These are phyloP conservation scores for Alosa alosa DNA, from an alignment of 2,113 vertebrate species.

Conservation along the genomic window DNA sequence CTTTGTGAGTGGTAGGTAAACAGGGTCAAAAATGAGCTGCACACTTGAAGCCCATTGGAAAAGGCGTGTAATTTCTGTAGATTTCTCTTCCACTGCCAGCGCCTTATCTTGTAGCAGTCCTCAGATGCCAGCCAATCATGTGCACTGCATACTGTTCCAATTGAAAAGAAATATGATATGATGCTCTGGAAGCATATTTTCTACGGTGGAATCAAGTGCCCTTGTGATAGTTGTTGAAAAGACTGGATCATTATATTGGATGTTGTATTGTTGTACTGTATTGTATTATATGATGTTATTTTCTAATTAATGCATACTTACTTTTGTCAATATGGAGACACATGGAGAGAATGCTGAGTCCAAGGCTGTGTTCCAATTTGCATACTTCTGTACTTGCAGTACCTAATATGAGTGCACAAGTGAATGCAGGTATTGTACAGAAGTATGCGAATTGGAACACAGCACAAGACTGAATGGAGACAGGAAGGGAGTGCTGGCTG, in stretches of 20 bases:
- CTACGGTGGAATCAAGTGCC: not conserved
- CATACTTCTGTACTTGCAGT: too few relatives aligned
- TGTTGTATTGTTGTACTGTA: too few relatives aligned
- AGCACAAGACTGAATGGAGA: not conserved
- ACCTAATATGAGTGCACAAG: too few relatives aligned
- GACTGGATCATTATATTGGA: too few relatives aligned
- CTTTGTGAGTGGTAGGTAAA: conserved; percentile 20
- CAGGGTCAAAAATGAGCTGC: conserved; percentile 1
- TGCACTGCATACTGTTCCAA: not conserved
- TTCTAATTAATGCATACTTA: not conserved
- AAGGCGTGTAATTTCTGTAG: not conserved
- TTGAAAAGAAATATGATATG: not conserved
- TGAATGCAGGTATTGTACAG: too few relatives aligned
- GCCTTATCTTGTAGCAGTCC: not conserved
- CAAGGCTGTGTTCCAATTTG: not conserved
- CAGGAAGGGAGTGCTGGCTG: not conserved
- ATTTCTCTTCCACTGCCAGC: conserved; percentile 7
- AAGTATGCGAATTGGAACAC: too few relatives aligned
- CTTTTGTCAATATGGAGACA: not conserved
- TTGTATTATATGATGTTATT: not conserved
- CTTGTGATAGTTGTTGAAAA: too few relatives aligned
- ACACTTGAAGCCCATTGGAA: not conserved
- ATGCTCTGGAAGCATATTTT: not conserved
- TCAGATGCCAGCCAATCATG: not conserved
- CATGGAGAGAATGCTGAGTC: not conserved